phyloP scores from a whole-genome alignment of 2,888 invertebrate species.

The Alloplasta piceator region DNA sequence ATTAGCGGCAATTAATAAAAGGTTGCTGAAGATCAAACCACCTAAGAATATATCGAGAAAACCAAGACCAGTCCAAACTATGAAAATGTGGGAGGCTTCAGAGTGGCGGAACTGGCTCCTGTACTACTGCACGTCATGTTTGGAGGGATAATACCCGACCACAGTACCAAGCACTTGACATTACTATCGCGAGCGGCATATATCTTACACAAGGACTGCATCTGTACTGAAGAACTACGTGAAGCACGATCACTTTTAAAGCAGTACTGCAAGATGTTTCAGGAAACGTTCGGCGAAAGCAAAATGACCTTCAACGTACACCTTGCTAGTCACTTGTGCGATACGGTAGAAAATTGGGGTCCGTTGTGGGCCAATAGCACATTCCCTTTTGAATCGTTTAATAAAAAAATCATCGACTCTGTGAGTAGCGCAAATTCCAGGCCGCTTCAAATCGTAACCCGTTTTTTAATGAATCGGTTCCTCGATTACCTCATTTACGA shows the following conservation, averaged over 20 bases:
- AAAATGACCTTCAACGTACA: slow-evolving; percentile 45
- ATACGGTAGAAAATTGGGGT: slow-evolving; percentile 53
- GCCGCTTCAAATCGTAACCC: slow-evolving; percentile 37
- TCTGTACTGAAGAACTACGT: slow-evolving; percentile 1
- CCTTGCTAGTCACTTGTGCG: slow-evolving; percentile 34
- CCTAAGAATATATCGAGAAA: slow-evolving; percentile 37
- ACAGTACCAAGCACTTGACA: slow-evolving; percentile 29
- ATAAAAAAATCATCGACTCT: slow-evolving; percentile 49
- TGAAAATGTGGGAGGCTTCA: slow-evolving; percentile 28
- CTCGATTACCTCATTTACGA: slow-evolving; percentile 15
- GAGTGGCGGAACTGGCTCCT: slow-evolving; percentile 41
- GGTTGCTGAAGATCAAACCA: slow-evolving; percentile 44
- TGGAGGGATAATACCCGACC: slow-evolving; percentile 23
- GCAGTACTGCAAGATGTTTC: slow-evolving; percentile 23
- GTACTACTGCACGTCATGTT: slow-evolving; percentile 25
- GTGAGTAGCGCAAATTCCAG: slow-evolving; percentile 38
- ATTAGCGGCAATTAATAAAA: slow-evolving; percentile 25
- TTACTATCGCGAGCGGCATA: slow-evolving; percentile 34
- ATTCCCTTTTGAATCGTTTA: slow-evolving; percentile 52
- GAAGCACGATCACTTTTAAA: slow-evolving; percentile 14
- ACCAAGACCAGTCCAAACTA: slow-evolving; percentile 16
- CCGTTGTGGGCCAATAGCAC: slow-evolving; percentile 49
- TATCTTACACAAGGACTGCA: slow-evolving; percentile 30
- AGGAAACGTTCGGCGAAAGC: slow-evolving; percentile 19
- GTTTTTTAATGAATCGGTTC: slow-evolving; percentile 44